A percentile compares a stretch with the other conserved stretches of the same genome.
phyloP scores from a whole-genome alignment of 2,113 vertebrate genomes.

The Budorcas taxicolor region DNA sequence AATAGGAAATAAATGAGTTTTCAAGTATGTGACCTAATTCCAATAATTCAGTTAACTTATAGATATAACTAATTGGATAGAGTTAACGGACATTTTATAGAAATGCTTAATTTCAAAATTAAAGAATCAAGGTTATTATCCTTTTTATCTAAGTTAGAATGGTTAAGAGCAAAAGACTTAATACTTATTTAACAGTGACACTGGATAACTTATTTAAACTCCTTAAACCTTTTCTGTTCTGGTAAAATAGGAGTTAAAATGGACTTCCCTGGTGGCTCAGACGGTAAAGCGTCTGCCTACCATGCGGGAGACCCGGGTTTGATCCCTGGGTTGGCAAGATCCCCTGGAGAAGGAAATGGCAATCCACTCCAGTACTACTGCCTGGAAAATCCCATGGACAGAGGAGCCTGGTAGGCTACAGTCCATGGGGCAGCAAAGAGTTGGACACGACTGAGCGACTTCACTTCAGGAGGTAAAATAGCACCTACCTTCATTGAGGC shows the following conservation, averaged over 20 bases:
- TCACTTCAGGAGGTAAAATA: background rate
- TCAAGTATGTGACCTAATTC: background rate
- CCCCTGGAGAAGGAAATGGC: no score
- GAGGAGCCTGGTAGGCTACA: no score
- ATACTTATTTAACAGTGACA: background rate
- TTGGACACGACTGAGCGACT: no score
- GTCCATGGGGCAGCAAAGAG: no score
- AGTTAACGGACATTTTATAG: background rate
- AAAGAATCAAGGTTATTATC: background rate
- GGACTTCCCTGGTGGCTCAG: no score
- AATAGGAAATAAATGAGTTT: background rate
- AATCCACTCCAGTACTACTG: no score
- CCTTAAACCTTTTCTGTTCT: background rate
- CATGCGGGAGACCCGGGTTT: no score
- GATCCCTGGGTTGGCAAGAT: no score
- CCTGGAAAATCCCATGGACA: no score
- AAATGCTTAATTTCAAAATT: background rate
- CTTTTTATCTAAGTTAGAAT: background rate
- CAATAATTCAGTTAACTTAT: background rate
- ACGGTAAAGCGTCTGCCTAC: no score
- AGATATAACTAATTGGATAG: background rate
- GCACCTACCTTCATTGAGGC: background rate
- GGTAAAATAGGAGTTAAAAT: background rate
- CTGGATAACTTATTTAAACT: background rate
- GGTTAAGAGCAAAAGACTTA: background rate